These are phyloP conservation scores for Sciaenops ocellatus DNA, from an alignment of 2,797 vertebrate species.

Conservation along the genomic window DNA sequence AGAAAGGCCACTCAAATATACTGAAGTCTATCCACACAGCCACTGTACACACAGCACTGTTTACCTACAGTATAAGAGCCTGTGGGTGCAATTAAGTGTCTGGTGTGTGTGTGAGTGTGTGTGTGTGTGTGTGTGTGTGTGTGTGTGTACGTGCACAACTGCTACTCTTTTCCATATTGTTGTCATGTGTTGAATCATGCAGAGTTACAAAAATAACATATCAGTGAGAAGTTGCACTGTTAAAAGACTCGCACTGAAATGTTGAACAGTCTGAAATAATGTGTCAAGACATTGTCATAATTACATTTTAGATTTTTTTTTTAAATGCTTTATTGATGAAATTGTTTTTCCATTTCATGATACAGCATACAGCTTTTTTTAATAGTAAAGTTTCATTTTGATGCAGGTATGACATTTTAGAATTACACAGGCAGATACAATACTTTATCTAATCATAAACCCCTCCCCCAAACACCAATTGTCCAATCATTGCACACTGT, in stretches of 20 bases:
- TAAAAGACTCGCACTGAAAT: background rate
- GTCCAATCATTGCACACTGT: too few species aligned
- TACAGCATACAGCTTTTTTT: background rate
- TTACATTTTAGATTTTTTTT: background rate
- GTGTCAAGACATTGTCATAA: background rate
- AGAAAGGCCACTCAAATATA: constrained; percentile 26
- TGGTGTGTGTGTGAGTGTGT: constrained; percentile 11
- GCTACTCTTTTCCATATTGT: constrained; percentile 58
- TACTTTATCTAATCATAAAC: background rate
- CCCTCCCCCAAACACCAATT: too few species aligned
- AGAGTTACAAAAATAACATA: constrained; percentile 10
- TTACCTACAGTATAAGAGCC: constrained; percentile 48
- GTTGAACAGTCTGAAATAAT: background rate
- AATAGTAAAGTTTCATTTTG: background rate
- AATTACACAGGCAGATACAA: background rate
- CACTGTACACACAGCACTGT: constrained; percentile 52
- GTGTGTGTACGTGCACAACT: constrained; percentile 5
- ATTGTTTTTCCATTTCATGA: background rate
- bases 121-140: background rate
- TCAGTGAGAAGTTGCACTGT: background rate
- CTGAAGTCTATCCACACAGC: constrained; percentile 40
- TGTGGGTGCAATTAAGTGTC: constrained; percentile 26
- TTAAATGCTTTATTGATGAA: background rate
- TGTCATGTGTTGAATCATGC: constrained; percentile 55
- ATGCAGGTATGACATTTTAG: background rate